Evolutionary conservation across 1,140 invertebrate genomes (phyloP), one percentile per base, ranked within the genome.

Genomic region (Idris sp.): DNA sequence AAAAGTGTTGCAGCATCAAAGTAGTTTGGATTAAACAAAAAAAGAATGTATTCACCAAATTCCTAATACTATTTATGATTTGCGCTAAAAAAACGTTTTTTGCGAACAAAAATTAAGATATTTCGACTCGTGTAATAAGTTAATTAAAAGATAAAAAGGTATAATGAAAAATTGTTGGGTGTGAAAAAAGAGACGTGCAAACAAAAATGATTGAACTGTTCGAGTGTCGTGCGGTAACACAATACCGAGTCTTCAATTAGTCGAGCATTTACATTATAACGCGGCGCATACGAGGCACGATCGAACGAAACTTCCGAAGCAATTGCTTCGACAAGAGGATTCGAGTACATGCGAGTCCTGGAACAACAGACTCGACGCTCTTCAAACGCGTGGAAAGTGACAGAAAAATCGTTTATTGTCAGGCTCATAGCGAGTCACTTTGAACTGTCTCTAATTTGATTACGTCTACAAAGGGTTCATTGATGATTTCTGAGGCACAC

Each of bases 251-350:
- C 74, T 83, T 83, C 84, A 87, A 87, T 87, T 87, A 86, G 83
- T 81, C 77, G 77, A 82, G 81, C 83, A 84, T 86, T 86, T 87
- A 84, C 81, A 83, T 84, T 84, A 83, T 80, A 74, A 80, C 75
- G 80, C 68, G 74, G 75, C 58, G 18, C n/a, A n/a, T 51, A 18
- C 61, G 61, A 73, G 48, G 43, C 10, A 43, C 56, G 43, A 62
- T 73, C 49, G 61, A 73, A 64, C 58, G 44, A 73, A 68, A 69
- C 62, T 73, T 68, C 43, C 69, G 69, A 73, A 73, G 61, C 65
- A 62, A 72, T 67, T 72, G 46, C 68, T 25, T 58, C 7, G 41
- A 40, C 43, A 36, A 68, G 68, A 68, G 64, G 58, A 67, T 64
- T 69, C 65, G 49, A 75, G 65, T 56, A 40, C 64, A 59, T 44